Percentiles rank a stretch among this genome's conserved stretches.
phyloP scores from a whole-genome alignment of 92 coral and sea anemone genomes.

The Palythoa heliodiscus region DNA sequence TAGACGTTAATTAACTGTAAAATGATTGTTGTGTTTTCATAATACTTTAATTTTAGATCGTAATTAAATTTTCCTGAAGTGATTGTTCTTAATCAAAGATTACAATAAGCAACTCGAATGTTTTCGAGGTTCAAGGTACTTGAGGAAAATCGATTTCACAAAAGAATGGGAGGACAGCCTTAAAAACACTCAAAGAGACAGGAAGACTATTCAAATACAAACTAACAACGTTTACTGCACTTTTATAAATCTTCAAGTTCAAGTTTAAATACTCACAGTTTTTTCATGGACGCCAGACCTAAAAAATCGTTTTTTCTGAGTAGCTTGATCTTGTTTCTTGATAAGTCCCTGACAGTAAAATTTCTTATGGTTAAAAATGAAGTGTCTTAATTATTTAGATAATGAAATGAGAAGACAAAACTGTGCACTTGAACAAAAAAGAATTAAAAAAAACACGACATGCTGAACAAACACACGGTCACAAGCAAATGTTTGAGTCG shows the following conservation, averaged over 20 bases:
- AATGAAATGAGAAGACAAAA: background rate
- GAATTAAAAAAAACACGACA: background rate
- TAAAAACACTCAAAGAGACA: no score
- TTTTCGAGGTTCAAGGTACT: no score
- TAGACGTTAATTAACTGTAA: background rate
- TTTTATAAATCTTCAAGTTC: background rate
- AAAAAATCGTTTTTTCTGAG: conserved; percentile 70
- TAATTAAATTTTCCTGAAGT: background rate
- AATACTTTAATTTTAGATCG: background rate
- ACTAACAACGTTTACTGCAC: background rate
- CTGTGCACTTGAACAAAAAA: background rate
- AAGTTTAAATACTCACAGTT: conserved; percentile 68
- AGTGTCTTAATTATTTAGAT: background rate
- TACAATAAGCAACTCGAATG: no score
- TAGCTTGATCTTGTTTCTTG: conserved; percentile 62
- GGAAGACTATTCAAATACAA: background rate
- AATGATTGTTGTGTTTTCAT: background rate
- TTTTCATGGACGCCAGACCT: conserved; percentile 60
- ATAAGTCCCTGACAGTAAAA: conserved; percentile 64
- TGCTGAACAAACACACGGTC: background rate
- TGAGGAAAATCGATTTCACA: no score
- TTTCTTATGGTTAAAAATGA: background rate
- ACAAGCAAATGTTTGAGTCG: background rate
- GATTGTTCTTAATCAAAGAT: no score
- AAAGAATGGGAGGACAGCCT: no score